Base-by-base conservation (phyloP, 2,888 invertebrate genomes). In the Napeogenes sylphis region DNA sequence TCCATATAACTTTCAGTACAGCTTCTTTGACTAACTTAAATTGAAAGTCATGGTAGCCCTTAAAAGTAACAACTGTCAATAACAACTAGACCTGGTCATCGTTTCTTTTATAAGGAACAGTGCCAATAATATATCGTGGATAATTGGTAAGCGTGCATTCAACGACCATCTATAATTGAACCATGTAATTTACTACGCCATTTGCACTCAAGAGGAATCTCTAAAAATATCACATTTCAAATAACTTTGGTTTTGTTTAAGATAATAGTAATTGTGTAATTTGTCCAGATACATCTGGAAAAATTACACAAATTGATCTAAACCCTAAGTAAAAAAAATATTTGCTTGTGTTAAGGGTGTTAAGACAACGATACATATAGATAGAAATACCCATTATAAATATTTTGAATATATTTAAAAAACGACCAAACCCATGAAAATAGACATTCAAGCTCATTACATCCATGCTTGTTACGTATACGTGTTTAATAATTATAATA, bases 81-180 rank as follows among this genome's bases (percentile, higher is more conserved):
- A 68, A 71, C 71, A 72, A 73, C 70, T 71, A 65, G 60, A 58
- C 65, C 65, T 58, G 59, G 66, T 21, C 67, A 68, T 67, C 67
- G 66, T 68, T 66, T 64, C 70, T 75, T 80, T 77, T 78, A 78
- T 82, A 76, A 84, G 21, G 21, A 21, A 84, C 80, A 80, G 75
- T 73, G 77, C 78, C 84, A 84, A 87, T 85, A 84, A 84, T 81
- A 83, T 80, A 83, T 82, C 76, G 77, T 77, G 56, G 61, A 63
- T 70, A 67, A 69, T 70, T 65, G 62, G 68, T 72, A 69, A 75
- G 82, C 87, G 86, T 88, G 89, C 87, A 84, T 78, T 71, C 76
- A 81, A 82, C 83, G 75, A 74, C 82, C 83, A 73, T 77, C 80
- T 70, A 84, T 85, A 86, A 90, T 89, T 86, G 85, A 87, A 75